Evolutionary conservation across 2,797 vertebrate species (phyloP), one percentile per base, ranked within the genome.

Genomic region (Gadopsis bispinosus): DNA sequence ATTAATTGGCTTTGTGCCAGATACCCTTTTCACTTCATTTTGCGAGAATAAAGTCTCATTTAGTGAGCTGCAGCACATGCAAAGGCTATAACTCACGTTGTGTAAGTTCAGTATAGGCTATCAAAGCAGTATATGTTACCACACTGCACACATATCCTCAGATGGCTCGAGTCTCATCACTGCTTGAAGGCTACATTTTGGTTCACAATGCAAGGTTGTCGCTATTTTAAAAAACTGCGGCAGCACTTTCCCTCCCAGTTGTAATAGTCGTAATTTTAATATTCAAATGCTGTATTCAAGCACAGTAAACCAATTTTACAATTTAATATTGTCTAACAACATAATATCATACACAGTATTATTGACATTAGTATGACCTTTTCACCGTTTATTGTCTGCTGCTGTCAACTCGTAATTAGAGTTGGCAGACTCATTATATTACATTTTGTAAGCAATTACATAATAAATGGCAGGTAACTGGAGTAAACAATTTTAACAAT

Each of bases 1-100:
- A 68, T 67, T 26, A n/a, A 20, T n/a, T 75, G 53, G 69, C 29
- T 61, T 60, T 50, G 33, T 41, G 20, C 69, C 53, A 68, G 55
- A 66, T 69, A 45, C 20, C 19, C 10, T 26, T 68, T 73, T 31
- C 17, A 45, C 14, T 8, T 35, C 35, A 60, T 67, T 70, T 69
- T 62, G 6, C 51, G 3, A 65, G 31, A 13, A 26, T 56, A 75
- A 5, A 17, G 14, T 45, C 33, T 75, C 11, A 41, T 78, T 68
- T 54, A 43, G 17, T 53, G 31, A 50, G 17, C 68, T 43, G 20
- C 19, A 79, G 29, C 68, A 58, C 29, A 69, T 55, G 16, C 39
- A 56, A 37, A 61, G 71, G n/a, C 5, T 61, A 22, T 58, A 43
- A 58, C 26, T 62, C 19, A 58, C 31, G 48, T 39, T 55, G 11